These are phyloP conservation scores for Parnassius orleans DNA, from an alignment of 2,888 invertebrate genomes.

Conservation along the genomic window DNA sequence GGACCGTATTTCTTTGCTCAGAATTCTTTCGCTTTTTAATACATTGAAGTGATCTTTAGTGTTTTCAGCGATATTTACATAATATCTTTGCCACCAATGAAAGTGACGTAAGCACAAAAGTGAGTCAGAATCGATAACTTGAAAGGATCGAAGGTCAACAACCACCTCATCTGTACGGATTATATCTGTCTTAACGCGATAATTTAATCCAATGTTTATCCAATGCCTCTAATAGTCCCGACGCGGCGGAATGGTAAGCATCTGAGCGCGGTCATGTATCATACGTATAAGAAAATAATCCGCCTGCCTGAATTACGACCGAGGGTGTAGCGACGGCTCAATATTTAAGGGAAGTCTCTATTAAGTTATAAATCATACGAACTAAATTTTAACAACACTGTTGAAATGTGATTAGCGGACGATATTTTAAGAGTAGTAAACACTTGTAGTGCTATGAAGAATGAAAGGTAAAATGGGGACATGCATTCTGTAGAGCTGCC, in stretches of 20 bases:
- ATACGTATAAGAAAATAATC: conserved; percentile 77
- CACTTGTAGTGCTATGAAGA: too few relatives aligned
- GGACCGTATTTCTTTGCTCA: too few relatives aligned
- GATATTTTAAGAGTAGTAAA: conserved; percentile 13
- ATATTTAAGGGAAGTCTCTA: conserved; percentile 48
- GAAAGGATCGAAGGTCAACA: conserved; percentile 68
- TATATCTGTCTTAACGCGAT: conserved; percentile 74
- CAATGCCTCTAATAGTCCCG: conserved; percentile 73
- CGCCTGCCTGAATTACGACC: conserved; percentile 62
- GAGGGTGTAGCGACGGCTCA: conserved; percentile 49
- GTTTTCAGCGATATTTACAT: neutral
- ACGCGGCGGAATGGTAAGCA: conserved; percentile 63
- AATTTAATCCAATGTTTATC: conserved; percentile 79
- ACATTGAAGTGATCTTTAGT: too few relatives aligned
- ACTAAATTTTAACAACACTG: conserved; percentile 31
- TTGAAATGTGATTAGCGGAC: conserved; percentile 27
- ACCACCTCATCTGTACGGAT: conserved; percentile 76
- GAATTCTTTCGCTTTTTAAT: too few relatives aligned
- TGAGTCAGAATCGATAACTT: conserved; percentile 37
- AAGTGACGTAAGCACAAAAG: conserved; percentile 8
- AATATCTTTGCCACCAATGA: neutral
- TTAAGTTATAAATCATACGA: conserved; percentile 48
- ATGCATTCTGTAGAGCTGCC: too few relatives aligned
- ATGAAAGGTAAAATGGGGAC: too few relatives aligned
- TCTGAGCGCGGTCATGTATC: conserved; percentile 69